A percentile compares a stretch with the other conserved stretches of the same genome.
These are phyloP conservation scores for Sepiola atlantica DNA, from an alignment of 2,888 invertebrate genomes.

Conservation along the genomic window DNA sequence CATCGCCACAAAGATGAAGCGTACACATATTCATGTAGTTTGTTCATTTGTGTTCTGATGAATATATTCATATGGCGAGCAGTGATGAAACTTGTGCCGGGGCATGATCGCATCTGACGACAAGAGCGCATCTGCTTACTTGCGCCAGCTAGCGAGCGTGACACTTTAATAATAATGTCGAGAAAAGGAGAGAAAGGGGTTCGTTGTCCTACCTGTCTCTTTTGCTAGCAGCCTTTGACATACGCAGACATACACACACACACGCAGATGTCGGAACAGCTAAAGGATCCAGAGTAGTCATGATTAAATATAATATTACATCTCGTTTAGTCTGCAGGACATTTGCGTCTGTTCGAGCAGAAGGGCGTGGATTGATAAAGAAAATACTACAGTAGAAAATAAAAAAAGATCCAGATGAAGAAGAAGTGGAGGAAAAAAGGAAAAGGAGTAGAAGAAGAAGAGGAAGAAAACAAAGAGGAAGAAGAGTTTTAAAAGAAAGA, in stretches of 20 bases:
- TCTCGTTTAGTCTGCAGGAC: background rate
- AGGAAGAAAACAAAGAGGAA: no score
- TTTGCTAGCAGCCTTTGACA: background rate
- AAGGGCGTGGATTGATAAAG: no score
- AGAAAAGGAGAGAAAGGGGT: background rate
- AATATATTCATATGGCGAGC: background rate
- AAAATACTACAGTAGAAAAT: no score
- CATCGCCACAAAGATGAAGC: no score
- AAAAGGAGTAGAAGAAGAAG: no score
- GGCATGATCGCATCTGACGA: background rate
- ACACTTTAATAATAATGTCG: background rate
- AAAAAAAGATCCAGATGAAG: no score
- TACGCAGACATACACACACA: background rate
- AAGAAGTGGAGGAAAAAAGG: no score
- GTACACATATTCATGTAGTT: background rate
- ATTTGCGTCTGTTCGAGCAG: background rate
- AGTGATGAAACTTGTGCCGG: background rate
- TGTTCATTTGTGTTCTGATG: background rate
- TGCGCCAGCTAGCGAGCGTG: background rate
- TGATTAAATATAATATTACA: conserved; percentile 22
- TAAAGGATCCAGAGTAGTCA: background rate
- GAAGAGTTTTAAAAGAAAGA: no score
- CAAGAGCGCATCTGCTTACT: background rate
- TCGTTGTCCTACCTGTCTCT: background rate
- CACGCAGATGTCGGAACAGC: background rate